A percentile compares a stretch with the other conserved stretches of the same genome.
Evolutionary conservation across 2,797 vertebrate species (phyloP).

Genomic region (Myotis vivesi): DNA sequence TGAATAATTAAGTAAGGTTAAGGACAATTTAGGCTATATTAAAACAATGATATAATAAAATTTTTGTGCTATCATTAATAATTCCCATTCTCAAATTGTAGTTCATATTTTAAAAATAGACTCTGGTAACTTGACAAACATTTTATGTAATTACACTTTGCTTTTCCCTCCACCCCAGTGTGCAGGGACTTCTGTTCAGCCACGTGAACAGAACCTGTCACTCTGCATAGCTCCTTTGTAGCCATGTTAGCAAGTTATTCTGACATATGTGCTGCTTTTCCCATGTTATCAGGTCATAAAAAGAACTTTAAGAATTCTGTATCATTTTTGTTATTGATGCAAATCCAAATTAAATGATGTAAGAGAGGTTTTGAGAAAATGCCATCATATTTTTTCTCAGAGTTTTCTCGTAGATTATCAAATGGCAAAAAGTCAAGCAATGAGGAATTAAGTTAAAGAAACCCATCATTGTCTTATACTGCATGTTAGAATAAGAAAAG

Average conservation of each 20-base stretch:
- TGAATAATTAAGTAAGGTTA: not conserved
- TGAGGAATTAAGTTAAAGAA: not conserved
- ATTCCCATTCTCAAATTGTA: not conserved
- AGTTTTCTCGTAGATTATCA: slow-evolving; percentile 26
- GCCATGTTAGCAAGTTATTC: not conserved
- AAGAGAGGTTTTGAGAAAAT: not conserved
- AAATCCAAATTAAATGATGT: not conserved
- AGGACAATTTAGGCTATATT: not conserved
- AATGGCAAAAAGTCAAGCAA: not conserved
- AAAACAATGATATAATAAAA: not conserved
- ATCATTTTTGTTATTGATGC: not conserved
- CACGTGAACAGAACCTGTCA: not conserved
- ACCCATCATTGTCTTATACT: not conserved
- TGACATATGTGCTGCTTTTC: not conserved
- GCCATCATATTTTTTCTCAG: not conserved
- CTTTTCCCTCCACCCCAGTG: not conserved
- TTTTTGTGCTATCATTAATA: not conserved
- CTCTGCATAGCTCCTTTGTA: not conserved
- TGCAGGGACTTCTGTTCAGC: not conserved
- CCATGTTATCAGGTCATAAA: not conserved
- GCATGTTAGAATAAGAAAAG: not conserved
- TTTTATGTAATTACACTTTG: not conserved
- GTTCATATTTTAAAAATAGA: not conserved
- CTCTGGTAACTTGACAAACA: not conserved
- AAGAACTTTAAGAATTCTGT: not conserved